A percentile compares a stretch with the other conserved stretches of the same genome.
phyloP scores from a whole-genome alignment of 2,888 invertebrate species.

The Drosophila melanosoma region DNA sequence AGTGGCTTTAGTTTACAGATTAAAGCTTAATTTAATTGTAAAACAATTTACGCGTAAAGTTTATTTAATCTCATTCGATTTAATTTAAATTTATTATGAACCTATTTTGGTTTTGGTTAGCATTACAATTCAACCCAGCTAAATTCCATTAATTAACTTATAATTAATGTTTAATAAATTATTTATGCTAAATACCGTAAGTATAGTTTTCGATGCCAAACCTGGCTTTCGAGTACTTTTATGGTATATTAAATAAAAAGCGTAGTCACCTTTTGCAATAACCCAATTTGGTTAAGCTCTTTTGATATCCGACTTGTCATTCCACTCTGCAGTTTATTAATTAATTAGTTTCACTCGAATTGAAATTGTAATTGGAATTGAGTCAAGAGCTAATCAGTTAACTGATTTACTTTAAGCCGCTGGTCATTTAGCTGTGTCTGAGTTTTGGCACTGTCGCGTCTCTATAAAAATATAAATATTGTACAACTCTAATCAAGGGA shows the following conservation, averaged over 20 bases:
- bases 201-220: neutral
- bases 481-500: constrained; percentile 38
- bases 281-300: neutral
- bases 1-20: constrained; percentile 2
- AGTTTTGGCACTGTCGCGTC: constrained; percentile 12
- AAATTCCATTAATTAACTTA: neutral
- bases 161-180: neutral
- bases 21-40: constrained; percentile 36
- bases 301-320: constrained; percentile 19
- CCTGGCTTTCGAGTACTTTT: neutral
- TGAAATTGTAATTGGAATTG: constrained; percentile 26
- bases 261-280: neutral
- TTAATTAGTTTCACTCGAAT: constrained; percentile 13
- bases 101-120: constrained; percentile 10
- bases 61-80: constrained; percentile 38
- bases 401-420: constrained; percentile 49
- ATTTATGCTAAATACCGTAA: neutral
- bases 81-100: constrained; percentile 45
- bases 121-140: constrained; percentile 1
- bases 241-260: neutral
- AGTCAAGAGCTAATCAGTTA: constrained; percentile 62
- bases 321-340: constrained; percentile 17
- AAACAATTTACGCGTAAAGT: constrained; percentile 30
- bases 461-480: neutral
- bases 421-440: constrained; percentile 50